Evolutionary conservation across 30 jellyfish, hydroid and myxozoan genomes (phyloP), one percentile per base, ranked within the genome.

Genomic region (Aurelia aurita complex sp. Pacific): DNA sequence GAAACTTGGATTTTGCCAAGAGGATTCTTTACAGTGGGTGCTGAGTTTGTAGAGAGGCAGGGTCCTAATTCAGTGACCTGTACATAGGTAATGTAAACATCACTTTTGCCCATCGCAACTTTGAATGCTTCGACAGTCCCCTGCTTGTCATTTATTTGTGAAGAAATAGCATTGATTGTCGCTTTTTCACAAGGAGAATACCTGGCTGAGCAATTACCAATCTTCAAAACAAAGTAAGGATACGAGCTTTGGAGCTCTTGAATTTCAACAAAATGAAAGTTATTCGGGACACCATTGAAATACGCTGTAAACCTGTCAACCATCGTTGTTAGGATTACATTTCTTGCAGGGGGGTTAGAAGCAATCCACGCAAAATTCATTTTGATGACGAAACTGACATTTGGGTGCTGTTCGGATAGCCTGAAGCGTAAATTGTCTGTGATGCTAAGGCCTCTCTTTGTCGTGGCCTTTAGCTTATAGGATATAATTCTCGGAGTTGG

Each of bases 161-260:
- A 14, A 9, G 17, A 67, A 61, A 72, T 69, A 0, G 60, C 79
- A 3, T n/a, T 42, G 5, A 87, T n/a, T 19, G 69, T 16, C 38
- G 13, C 67, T 34, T 68, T 66, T 65, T 92, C 97, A 67, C 98
- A 92, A 13, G 97, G 97, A 19, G 88, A 65, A 73, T 87, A 92
- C 23, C 60, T 64, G 2, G 85, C 51, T 9, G 75, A 18, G 87
- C 98, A 92, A 55, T 83, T 87, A 6, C 94, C 88, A 2, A 78
- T 76, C 29, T 79, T 67, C 59, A 88, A 10, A 15, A 86, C 82
- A 61, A 81, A 92, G 69, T 73, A 86, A 3, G 96, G 83, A 35
- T 68, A 73, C 4, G 89, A 36, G 40, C 74, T 64, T 10, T 62
- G 12, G 16, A 88, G 67, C 32, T 42, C 89, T 76, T 87, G 85